phyloP scores from a whole-genome alignment of 2,797 vertebrate genomes.

The Chanos chanos region DNA sequence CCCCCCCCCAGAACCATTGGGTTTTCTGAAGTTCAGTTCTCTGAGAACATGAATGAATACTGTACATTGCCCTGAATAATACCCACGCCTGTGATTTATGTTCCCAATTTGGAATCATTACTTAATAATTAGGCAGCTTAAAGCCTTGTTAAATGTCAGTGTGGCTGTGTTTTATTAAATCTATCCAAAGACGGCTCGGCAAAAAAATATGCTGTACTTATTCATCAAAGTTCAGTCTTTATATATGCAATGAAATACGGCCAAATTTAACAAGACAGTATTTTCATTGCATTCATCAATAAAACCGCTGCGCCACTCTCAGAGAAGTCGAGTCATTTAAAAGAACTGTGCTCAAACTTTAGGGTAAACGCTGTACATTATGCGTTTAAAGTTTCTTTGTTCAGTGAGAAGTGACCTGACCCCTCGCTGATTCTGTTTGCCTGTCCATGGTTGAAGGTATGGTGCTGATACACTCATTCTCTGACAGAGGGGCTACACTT shows the following conservation, averaged over 20 bases:
- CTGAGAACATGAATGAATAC: not conserved
- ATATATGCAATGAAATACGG: constrained; percentile 31
- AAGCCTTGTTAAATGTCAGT: constrained; percentile 31
- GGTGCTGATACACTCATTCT: constrained; percentile 71
- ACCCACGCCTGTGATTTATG: constrained; percentile 28
- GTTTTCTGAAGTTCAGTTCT: not conserved
- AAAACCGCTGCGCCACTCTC: constrained; percentile 15
- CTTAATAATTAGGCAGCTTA: constrained; percentile 40
- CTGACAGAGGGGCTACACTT: constrained; percentile 70
- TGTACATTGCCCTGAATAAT: constrained; percentile 8
- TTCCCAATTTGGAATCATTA: constrained; percentile 40
- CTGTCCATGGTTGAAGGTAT: constrained; percentile 63
- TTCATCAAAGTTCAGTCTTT: constrained; percentile 22
- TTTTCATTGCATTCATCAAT: constrained; percentile 31
- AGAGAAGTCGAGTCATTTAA: not conserved
- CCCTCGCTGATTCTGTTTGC: constrained; percentile 55
- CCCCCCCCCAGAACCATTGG: not conserved
- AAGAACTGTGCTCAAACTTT: constrained; percentile 5
- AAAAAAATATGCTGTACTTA: constrained; percentile 13
- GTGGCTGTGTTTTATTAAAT: constrained; percentile 43
- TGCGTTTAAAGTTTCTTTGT: constrained; percentile 24
- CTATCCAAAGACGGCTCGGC: constrained; percentile 20
- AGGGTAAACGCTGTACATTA: not conserved
- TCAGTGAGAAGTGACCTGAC: constrained; percentile 21
- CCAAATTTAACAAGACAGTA: constrained; percentile 25